These are phyloP conservation scores for Crotophaga sulcirostris DNA, from an alignment of 2,113 vertebrate genomes.

Conservation along the genomic window DNA sequence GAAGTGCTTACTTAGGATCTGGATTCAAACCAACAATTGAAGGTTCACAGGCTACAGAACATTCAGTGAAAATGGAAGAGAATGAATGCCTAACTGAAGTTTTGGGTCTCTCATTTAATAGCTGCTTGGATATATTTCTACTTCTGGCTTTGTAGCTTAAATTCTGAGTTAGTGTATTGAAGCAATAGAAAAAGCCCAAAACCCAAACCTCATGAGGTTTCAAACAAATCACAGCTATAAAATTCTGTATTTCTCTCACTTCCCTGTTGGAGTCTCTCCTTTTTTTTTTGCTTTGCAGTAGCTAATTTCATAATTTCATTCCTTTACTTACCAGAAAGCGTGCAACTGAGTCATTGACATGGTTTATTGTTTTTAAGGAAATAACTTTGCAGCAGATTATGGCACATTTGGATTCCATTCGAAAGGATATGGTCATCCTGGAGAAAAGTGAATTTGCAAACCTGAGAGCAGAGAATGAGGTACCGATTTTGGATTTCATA, in stretches of 20 bases:
- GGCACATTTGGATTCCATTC: constrained; percentile 93
- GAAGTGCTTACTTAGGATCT: not conserved
- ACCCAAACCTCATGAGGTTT: not conserved
- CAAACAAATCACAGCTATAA: not conserved
- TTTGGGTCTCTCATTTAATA: not conserved
- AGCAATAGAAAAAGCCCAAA: not conserved
- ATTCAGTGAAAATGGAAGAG: not conserved
- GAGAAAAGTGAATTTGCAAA: constrained; percentile 98
- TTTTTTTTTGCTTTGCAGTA: not conserved
- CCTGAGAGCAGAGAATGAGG: constrained; percentile 90
- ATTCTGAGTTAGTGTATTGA: not conserved
- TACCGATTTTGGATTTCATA: constrained; percentile 70
- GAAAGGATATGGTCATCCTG: constrained; percentile 98
- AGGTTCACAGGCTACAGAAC: not conserved
- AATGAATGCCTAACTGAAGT: not conserved
- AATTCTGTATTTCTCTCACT: not conserved
- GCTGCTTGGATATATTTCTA: not conserved
- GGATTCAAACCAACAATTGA: not conserved
- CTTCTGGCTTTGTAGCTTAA: not conserved
- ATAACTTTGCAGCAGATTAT: constrained; percentile 94
- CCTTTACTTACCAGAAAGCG: not conserved
- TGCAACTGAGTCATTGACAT: not conserved
- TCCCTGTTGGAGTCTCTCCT: not conserved
- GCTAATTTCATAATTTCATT: not conserved
- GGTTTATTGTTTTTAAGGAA: constrained; percentile 79